A percentile compares a stretch with the other conserved stretches of the same genome.
phyloP scores from a whole-genome alignment of 2,113 vertebrate species.

The Notechis scutatus region DNA sequence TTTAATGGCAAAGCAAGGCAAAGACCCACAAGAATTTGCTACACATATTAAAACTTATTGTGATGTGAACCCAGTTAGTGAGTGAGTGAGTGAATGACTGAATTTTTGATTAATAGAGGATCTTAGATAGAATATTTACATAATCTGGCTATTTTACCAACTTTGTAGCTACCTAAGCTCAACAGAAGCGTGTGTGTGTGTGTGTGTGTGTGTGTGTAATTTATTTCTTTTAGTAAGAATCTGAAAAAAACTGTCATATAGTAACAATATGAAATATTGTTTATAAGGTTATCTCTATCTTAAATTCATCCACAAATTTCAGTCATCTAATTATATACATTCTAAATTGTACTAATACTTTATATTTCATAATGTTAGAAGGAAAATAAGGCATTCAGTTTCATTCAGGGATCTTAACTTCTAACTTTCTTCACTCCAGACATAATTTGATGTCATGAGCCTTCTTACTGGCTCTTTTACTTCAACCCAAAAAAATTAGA shows the following conservation, averaged over 20 bases:
- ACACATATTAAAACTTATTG: not conserved
- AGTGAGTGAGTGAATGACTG: not conserved
- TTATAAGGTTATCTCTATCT: not conserved
- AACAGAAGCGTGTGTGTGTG: not conserved
- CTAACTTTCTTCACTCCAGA: not conserved
- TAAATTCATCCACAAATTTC: not conserved
- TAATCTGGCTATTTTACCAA: not conserved
- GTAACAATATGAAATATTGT: not conserved
- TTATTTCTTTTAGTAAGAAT: not conserved
- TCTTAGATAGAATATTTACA: not conserved
- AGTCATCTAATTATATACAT: not conserved
- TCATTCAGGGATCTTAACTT: not conserved
- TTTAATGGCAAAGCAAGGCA: not conserved
- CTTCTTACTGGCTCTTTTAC: not conserved
- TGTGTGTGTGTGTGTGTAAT: not conserved
- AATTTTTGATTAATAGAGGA: not conserved
- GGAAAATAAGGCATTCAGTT: not conserved
- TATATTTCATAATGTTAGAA: not conserved
- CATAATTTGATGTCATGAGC: not conserved
- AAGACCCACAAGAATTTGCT: not conserved
- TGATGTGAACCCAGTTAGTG: not conserved
- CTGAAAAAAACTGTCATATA: not conserved
- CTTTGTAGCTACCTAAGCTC: not conserved
- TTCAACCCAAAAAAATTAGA: not conserved
- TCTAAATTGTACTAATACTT: not conserved